Evolutionary conservation across 2,113 vertebrate species (phyloP), one percentile per base, ranked within the genome.

Genomic region (Sturnus vulgaris): DNA sequence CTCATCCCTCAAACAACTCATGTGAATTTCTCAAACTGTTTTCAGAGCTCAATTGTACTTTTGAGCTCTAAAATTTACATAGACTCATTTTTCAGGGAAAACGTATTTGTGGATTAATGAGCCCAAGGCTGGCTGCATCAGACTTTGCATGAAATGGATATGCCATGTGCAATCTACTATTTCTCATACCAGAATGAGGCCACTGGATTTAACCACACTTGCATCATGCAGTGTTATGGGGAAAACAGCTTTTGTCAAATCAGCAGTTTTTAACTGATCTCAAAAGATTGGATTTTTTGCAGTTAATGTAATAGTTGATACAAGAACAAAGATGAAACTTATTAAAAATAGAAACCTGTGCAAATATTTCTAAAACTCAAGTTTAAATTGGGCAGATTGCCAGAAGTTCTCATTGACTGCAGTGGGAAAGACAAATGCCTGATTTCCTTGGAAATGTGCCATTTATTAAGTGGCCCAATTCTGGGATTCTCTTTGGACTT

Each of bases 61-160:
- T 23, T 37, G 52, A 91, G 22, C 68, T 85, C 65, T 88, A 73
- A 92, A 88, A 96, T 96, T 71, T 95, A 85, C 80, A 95, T 73
- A 68, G 71, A 83, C 28, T 77, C 84, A 87, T 96, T 95, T 96
- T 94, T 94, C 87, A 94, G 50, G 85, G 66, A 86, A 96, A 94
- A 95, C 15, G 17, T 63, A 87, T 66, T 85, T 90, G 75, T 40
- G 82, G 75, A 91, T 93, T 94, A 92, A 96, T 84, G 82, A 95
- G 65, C 53, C 75, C 69, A 56, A 39, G 71, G 31, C 85, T 81
- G 85, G 42, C 86, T 92, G 86, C 65, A 42, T 59, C 50, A n/a
- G 63, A 35, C 73, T 89, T 31, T 37, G 71, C 93, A 60, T 64
- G 92, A 94, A 95, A 96, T 81, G 66, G 85, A 90, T 94, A 66